Base-by-base conservation (phyloP, 2,113 vertebrate genomes). In the Taurulus bubalis region DNA sequence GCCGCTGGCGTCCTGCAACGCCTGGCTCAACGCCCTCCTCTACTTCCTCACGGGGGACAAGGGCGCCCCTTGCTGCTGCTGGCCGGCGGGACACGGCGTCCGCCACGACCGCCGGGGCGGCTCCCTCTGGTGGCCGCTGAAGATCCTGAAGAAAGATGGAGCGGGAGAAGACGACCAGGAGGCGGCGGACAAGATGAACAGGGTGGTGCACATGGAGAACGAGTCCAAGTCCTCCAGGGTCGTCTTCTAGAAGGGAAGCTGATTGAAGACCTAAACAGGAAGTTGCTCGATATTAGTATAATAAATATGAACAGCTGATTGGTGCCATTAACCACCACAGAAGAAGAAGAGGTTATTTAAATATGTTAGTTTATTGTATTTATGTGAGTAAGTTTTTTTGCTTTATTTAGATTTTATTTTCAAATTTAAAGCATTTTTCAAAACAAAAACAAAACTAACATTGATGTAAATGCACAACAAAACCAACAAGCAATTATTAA, bases 41-140 rank as follows among this genome's bases (percentile, higher is more conserved):
- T 96, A 96, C 88, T 96, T 96, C 85, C 90, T 96, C 47, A 96
- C 95, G 0, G 95, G 95, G n/a, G 96, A 96, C 49, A 92, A 95
- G 68, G 89, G 93, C n/a, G 71, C 87, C 32, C 77, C 93, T 55
- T 95, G 94, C 90, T 49, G 94, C 90, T 49, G 95, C 77, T 87
- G 89, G 66, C 78, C 77, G 1, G 71, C 38, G 38, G 90, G 87
- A 63, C 88, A 56, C 32, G 64, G 40, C 0, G 55, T 91, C 2
- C 93, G 83, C 22, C 66, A 79, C 6, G 87, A 90, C 49, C 82
- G 9, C 11, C 68, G 77, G 9, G 89, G 16, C 1, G 90, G 91
- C 56, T 73, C 94, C 74, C 87, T 94, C 67, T 95, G 94, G 94
- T 95, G 94, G 94, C 93, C 94, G 11, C 88, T 95, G 51, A 91